Evolutionary conservation across 2,113 vertebrate genomes (phyloP).

Genomic region (Pluvianellus socialis): DNA sequence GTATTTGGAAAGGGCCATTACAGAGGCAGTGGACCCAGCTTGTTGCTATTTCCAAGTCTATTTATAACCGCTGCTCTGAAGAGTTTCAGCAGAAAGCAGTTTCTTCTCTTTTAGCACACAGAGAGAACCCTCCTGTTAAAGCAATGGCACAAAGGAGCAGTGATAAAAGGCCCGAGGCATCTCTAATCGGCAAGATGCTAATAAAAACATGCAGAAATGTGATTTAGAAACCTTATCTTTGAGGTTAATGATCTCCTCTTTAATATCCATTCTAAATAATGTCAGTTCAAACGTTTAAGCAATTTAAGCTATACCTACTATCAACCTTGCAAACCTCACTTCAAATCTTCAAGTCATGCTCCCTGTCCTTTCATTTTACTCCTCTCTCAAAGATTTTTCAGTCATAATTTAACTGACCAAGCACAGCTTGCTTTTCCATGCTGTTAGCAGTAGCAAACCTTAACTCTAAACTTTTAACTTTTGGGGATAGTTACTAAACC

Average conservation of each 20-base stretch:
- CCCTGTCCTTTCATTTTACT: not conserved
- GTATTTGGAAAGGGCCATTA: conserved; percentile 75
- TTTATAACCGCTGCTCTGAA: conserved; percentile 67
- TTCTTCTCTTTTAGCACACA: conserved; percentile 25
- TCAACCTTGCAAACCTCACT: not conserved
- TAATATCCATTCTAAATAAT: not conserved
- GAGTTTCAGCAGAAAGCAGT: conserved; percentile 27
- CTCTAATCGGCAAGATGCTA: not conserved
- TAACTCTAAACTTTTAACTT: not conserved
- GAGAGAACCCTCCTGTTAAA: conserved; percentile 18
- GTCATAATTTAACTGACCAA: not conserved
- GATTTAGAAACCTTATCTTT: not conserved
- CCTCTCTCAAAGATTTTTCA: not conserved
- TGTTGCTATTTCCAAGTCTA: conserved; percentile 73
- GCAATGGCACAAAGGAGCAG: not conserved
- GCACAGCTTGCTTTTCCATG: not conserved
- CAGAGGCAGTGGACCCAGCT: conserved; percentile 61
- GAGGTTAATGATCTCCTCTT: not conserved
- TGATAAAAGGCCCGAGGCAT: not conserved
- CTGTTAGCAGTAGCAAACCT: not conserved
- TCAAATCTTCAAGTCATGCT: not conserved
- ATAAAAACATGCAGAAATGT: not conserved
- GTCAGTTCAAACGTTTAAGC: not conserved
- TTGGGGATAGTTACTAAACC: not conserved
- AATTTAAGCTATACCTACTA: not conserved